phyloP scores from a whole-genome alignment of 2,888 invertebrate genomes.

The Sarcophaga carnaria region DNA sequence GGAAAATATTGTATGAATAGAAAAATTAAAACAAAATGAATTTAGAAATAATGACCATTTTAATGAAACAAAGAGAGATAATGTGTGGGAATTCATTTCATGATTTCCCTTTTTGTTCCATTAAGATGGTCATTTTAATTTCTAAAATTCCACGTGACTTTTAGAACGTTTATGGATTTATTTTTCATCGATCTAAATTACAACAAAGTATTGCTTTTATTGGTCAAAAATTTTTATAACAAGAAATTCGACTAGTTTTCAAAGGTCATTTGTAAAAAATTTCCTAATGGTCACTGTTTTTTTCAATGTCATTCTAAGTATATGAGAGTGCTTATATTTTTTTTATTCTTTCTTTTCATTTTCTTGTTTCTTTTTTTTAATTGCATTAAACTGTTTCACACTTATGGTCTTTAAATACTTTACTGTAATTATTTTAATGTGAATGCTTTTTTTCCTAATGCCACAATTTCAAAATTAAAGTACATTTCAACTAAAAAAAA shows the following conservation, averaged over 20 bases:
- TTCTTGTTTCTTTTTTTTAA: slow-evolving; percentile 35
- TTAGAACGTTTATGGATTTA: no score
- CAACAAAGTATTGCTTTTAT: no score
- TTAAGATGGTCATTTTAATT: no score
- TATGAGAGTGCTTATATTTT: neutral
- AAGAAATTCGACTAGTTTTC: no score
- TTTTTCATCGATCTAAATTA: no score
- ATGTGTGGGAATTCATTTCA: no score
- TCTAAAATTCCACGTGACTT: no score
- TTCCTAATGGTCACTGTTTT: slow-evolving; percentile 2
- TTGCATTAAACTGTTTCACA: slow-evolving; percentile 63
- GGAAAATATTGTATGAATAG: neutral
- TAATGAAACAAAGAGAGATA: no score
- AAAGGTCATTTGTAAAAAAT: no score
- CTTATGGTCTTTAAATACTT: slow-evolving; percentile 68
- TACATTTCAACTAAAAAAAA: slow-evolving; percentile 29
- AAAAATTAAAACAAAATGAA: neutral
- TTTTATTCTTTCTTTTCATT: slow-evolving; percentile 18
- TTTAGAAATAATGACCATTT: no score
- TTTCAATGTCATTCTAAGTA: slow-evolving; percentile 45
- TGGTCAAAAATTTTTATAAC: no score
- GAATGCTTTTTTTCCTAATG: slow-evolving; percentile 42
- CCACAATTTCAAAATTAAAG: slow-evolving; percentile 47
- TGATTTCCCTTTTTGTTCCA: no score
- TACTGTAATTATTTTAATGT: slow-evolving; percentile 64